Evolutionary conservation across 2,888 invertebrate genomes (phyloP).

Genomic region (Orchestes rusci): DNA sequence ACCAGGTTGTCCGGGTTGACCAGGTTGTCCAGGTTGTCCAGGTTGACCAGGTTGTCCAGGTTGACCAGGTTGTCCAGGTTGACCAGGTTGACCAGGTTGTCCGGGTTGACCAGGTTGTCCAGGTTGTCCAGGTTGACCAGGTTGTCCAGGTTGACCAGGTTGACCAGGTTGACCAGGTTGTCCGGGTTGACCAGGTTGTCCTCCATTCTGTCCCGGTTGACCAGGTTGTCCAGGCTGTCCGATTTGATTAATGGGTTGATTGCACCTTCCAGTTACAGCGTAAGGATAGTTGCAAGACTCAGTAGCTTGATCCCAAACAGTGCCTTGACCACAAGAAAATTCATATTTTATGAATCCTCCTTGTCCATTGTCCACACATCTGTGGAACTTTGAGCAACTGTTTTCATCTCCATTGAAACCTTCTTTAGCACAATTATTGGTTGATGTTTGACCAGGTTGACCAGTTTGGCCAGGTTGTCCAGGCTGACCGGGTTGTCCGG

Average conservation of each 20-base stretch:
- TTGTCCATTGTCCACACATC: constrained; percentile 60
- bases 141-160: constrained; percentile 17
- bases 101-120: constrained; percentile 16
- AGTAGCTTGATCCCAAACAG: constrained; percentile 65
- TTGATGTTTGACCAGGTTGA: constrained; percentile 11
- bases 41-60: neutral
- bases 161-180: constrained; percentile 4
- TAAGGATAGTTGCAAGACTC: constrained; percentile 67
- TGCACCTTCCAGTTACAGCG: constrained; percentile 44
- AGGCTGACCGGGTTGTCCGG: constrained; percentile 9
- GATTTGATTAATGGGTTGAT: too few relatives aligned
- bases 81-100: constrained; percentile 5
- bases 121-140: too few relatives aligned
- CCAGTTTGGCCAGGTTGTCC: constrained; percentile 6
- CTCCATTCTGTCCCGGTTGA: neutral
- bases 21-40: neutral
- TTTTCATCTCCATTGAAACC: constrained; percentile 64
- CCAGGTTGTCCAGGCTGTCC: neutral
- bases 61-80: constrained; percentile 4
- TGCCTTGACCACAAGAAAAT: constrained; percentile 69
- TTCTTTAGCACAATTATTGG: constrained; percentile 45
- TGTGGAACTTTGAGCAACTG: constrained; percentile 64
- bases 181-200: constrained; percentile 7
- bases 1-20: neutral
- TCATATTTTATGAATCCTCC: constrained; percentile 58